Conservation (phyloP, 2,797 vertebrate species). For the Chelidonichthys spinosus region DNA sequence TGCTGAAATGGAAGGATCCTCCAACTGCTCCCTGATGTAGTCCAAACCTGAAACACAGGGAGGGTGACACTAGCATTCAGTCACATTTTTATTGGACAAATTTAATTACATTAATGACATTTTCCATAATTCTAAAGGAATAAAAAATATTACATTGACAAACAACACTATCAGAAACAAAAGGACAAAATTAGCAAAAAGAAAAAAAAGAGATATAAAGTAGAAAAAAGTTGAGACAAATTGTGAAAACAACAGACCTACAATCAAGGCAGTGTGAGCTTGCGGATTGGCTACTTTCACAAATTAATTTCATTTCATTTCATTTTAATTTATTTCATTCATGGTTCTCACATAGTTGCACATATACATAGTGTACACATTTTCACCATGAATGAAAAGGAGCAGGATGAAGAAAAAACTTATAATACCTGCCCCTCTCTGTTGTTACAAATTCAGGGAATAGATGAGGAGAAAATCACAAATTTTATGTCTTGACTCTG, state of each 20-base stretch:
- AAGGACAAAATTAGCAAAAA: background rate
- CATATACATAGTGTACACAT: too few relatives aligned
- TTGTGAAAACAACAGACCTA: slow-evolving; percentile 1
- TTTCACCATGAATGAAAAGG: too few relatives aligned
- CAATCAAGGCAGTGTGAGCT: background rate
- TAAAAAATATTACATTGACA: background rate
- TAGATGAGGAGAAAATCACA: background rate
- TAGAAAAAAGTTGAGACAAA: background rate
- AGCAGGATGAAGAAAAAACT: too few relatives aligned
- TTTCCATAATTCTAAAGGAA: slow-evolving; percentile 3
- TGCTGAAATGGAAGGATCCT: too few relatives aligned
- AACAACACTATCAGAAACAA: slow-evolving; percentile 4
- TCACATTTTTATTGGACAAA: slow-evolving; percentile 5
- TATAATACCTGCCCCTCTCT: too few relatives aligned
- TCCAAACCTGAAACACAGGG: too few relatives aligned
- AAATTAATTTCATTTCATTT: too few relatives aligned
- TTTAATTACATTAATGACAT: slow-evolving; percentile 2
- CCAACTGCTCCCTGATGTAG: too few relatives aligned
- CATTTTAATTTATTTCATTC: too few relatives aligned
- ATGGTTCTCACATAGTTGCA: too few relatives aligned
- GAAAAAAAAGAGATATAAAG: background rate
- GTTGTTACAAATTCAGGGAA: too few relatives aligned
- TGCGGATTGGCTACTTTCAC: background rate
- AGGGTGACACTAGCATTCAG: too few relatives aligned
- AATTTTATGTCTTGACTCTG: background rate